Evolutionary conservation across 2,113 vertebrate species (phyloP).

Genomic region (Pelmatolapia mariae): DNA sequence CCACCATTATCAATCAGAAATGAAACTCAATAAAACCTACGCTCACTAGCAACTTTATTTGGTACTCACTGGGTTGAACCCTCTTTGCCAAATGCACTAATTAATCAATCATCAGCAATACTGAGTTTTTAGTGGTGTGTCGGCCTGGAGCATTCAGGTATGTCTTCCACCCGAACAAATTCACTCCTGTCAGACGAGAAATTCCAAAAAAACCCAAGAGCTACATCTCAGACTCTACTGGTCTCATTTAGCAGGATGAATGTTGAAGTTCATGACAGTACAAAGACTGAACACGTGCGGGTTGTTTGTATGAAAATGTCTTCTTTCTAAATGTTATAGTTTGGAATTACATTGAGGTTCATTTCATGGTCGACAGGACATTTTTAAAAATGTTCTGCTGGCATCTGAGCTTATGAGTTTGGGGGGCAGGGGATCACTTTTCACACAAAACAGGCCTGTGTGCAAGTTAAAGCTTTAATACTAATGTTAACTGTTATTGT

Average conservation of each 20-base stretch:
- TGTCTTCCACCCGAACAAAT: not conserved
- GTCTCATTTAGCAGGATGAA: accelerated
- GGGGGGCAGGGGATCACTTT: not conserved
- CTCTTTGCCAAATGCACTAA: not conserved
- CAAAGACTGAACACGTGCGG: not conserved
- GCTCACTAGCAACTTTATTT: not conserved
- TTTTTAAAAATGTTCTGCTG: not conserved
- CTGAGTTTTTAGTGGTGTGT: not conserved
- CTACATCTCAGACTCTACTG: not conserved
- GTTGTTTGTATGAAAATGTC: not conserved
- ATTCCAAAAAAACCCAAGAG: not conserved
- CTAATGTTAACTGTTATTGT: not conserved
- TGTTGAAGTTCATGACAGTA: not conserved
- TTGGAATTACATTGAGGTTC: not conserved
- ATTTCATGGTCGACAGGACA: not conserved
- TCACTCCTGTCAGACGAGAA: not conserved
- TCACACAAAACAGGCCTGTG: too few relatives aligned
- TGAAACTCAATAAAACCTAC: accelerated
- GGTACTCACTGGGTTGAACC: accelerated
- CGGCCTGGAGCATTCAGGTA: accelerated
- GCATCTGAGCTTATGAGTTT: not conserved
- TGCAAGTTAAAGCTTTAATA: not conserved
- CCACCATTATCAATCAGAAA: not conserved
- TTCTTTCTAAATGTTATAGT: not conserved
- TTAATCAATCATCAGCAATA: not conserved